Percentiles rank a stretch among this genome's conserved stretches.
phyloP scores from a whole-genome alignment of 2,888 invertebrate genomes.

The Cheiracanthium punctorium region DNA sequence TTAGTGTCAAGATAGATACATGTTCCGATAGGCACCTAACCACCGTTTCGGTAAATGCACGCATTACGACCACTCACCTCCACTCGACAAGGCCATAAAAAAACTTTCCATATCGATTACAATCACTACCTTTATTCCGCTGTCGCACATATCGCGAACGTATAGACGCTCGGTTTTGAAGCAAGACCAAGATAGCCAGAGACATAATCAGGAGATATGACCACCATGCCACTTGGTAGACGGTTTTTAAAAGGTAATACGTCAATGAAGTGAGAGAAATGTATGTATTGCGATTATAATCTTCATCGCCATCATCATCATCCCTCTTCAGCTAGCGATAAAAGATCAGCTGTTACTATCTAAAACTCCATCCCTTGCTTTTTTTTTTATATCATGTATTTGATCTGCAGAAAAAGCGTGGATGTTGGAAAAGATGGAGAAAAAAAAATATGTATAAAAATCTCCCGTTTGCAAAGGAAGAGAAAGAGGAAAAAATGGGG shows the following conservation, averaged over 20 bases:
- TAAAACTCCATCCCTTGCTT: constrained; percentile 15
- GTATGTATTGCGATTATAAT: constrained; percentile 31
- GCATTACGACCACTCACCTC: not conserved
- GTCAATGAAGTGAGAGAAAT: constrained; percentile 11
- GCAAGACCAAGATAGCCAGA: not conserved
- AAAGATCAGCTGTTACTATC: constrained; percentile 35
- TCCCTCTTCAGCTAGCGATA: constrained; percentile 16
- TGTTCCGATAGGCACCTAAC: too few relatives aligned
- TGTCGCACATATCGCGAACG: not conserved
- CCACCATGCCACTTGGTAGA: not conserved
- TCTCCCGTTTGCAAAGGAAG: not conserved
- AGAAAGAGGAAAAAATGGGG: not conserved
- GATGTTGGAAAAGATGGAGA: too few relatives aligned
- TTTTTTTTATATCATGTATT: constrained; percentile 41
- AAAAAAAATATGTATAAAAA: constrained; percentile 33
- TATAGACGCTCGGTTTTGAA: not conserved
- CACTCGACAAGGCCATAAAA: not conserved
- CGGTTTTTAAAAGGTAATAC: not conserved
- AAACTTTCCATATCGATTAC: not conserved
- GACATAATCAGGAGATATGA: not conserved
- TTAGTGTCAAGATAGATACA: too few relatives aligned
- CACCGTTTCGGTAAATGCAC: not conserved
- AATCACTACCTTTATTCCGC: not conserved
- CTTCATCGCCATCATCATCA: constrained; percentile 21
- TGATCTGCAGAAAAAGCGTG: constrained; percentile 45